Percentiles rank a stretch among this genome's conserved stretches.
Conservation (phyloP, 2,888 invertebrate genomes). For the Tenthredo livida region DNA sequence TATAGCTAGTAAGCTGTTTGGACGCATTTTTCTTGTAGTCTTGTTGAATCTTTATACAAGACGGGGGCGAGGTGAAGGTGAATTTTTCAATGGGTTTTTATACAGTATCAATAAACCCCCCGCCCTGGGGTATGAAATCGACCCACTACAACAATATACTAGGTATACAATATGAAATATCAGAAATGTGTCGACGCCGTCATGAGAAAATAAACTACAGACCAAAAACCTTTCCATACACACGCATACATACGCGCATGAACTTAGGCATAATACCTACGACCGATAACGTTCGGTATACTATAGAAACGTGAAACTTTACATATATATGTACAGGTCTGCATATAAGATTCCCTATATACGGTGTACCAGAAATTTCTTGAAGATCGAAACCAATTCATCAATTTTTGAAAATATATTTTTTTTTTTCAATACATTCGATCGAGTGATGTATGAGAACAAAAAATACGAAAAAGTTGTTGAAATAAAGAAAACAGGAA, state of each 20-base stretch:
- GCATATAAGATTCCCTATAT: not conserved
- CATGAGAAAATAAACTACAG: not conserved
- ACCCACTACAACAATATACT: not conserved
- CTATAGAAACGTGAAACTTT: not conserved
- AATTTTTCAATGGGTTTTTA: conserved; percentile 3
- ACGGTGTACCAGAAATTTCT: not conserved
- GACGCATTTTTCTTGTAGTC: not conserved
- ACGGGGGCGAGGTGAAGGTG: not conserved
- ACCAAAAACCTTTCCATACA: not conserved
- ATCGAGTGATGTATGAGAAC: not conserved
- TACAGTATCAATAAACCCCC: not conserved
- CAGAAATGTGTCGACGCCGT: conserved; percentile 3
- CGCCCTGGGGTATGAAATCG: not conserved
- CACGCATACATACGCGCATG: not conserved
- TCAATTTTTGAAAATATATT: not conserved
- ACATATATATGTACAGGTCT: not conserved
- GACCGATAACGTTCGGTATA: not conserved
- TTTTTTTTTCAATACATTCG: not conserved
- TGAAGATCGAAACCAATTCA: not conserved
- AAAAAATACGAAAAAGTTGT: not conserved
- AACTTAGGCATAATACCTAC: not conserved
- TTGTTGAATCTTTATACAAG: not conserved
- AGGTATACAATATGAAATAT: not conserved
- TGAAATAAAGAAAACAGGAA: no score
- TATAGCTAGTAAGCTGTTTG: not conserved